Percentiles rank a stretch among this genome's conserved stretches.
Conservation (phyloP, 2,888 invertebrate species). For the Alsophila aescularia region DNA sequence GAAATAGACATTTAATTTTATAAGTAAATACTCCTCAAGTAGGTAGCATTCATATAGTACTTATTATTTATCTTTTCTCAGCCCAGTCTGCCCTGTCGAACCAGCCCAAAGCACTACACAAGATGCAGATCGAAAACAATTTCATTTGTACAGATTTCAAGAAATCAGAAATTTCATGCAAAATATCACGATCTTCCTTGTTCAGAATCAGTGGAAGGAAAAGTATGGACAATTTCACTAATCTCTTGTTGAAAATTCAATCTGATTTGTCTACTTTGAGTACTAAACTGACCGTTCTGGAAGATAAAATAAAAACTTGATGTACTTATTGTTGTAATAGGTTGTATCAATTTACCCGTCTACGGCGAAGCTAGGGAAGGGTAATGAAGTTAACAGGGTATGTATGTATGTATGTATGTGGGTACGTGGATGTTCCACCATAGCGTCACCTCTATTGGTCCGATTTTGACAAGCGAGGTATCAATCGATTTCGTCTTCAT, state of each 20-base stretch:
- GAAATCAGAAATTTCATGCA: conserved; percentile 60
- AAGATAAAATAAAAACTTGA: conserved; percentile 56
- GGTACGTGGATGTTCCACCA: too few relatives aligned
- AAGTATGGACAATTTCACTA: conserved; percentile 67
- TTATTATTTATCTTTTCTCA: neutral
- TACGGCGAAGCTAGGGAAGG: too few relatives aligned
- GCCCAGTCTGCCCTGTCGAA: conserved; percentile 39
- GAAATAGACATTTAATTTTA: too few relatives aligned
- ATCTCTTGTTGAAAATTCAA: conserved; percentile 72
- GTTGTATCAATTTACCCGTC: too few relatives aligned
- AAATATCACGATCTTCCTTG: conserved; percentile 63
- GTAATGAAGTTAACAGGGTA: too few relatives aligned
- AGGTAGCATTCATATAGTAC: too few relatives aligned
- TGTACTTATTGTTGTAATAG: neutral
- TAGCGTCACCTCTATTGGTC: too few relatives aligned
- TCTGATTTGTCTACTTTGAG: conserved; percentile 64
- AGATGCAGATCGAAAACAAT: conserved; percentile 34
- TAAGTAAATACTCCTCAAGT: too few relatives aligned
- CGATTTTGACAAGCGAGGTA: too few relatives aligned
- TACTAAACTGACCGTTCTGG: conserved; percentile 66
- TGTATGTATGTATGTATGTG: too few relatives aligned
- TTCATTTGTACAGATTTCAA: conserved; percentile 47
- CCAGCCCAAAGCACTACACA: conserved; percentile 47
- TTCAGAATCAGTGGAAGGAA: conserved; percentile 62
- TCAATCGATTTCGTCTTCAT: too few relatives aligned